These are phyloP conservation scores for Bombus turneri DNA, from an alignment of 1,140 invertebrate species.

Conservation along the genomic window DNA sequence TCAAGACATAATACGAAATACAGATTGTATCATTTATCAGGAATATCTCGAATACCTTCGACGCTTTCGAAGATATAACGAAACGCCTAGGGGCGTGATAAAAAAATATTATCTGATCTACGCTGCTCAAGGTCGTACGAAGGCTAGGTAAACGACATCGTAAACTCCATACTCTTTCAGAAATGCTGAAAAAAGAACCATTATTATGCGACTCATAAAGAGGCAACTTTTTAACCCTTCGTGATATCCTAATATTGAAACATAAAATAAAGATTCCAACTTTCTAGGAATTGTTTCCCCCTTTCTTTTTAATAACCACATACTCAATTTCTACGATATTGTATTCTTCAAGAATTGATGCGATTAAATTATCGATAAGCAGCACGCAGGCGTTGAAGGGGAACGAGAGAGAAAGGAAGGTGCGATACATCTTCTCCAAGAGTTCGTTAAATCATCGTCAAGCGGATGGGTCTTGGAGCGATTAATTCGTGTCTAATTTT, in stretches of 20 bases:
- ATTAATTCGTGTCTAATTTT: conserved; percentile 30
- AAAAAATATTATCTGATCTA: not conserved
- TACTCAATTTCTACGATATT: not conserved
- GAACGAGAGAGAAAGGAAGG: not conserved
- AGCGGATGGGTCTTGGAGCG: not conserved
- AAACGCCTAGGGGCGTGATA: not conserved
- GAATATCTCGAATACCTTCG: not conserved
- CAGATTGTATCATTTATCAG: conserved; percentile 1
- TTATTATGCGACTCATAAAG: not conserved
- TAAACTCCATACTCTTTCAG: not conserved
- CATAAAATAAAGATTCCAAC: not conserved
- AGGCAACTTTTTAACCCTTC: not conserved
- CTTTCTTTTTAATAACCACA: not conserved
- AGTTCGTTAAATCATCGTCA: not conserved
- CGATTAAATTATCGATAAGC: not conserved
- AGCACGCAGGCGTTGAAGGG: not conserved
- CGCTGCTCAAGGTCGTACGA: not conserved
- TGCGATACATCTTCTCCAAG: not conserved
- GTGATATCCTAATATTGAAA: not conserved
- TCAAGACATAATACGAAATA: not conserved
- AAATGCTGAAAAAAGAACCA: not conserved
- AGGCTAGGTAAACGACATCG: not conserved
- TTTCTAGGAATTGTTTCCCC: not conserved
- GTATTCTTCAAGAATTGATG: not conserved
- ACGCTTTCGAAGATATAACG: not conserved